Percentiles rank a stretch among this genome's conserved stretches.
These are phyloP conservation scores for Aspidiotus rigidus DNA, from an alignment of 2,888 invertebrate species.

Conservation along the genomic window DNA sequence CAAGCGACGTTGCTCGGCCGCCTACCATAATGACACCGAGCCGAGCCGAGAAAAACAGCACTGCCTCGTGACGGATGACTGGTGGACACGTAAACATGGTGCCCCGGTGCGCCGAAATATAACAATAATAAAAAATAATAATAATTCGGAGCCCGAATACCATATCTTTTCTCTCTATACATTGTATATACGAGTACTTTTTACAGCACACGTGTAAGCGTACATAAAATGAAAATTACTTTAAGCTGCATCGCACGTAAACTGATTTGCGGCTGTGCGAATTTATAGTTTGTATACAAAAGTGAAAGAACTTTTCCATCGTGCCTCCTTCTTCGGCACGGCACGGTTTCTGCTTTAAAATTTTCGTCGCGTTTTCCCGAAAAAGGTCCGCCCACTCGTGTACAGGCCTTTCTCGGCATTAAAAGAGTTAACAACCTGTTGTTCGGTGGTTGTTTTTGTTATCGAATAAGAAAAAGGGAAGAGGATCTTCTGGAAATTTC, in stretches of 20 bases:
- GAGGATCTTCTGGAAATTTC: too few species aligned
- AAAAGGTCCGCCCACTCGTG: neutral
- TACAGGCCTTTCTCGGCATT: neutral
- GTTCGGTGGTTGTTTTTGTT: neutral
- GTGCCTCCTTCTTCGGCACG: neutral
- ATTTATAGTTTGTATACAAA: neutral
- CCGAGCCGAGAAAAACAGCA: neutral
- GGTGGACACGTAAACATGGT: neutral
- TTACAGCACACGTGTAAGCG: neutral
- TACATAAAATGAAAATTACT: slow-evolving; percentile 2
- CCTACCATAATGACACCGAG: neutral
- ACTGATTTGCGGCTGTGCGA: neutral
- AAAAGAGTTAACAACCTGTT: neutral
- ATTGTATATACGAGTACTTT: neutral
- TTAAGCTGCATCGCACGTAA: slow-evolving; percentile 4
- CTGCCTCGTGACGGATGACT: neutral
- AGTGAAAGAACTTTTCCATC: neutral
- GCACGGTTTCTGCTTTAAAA: neutral
- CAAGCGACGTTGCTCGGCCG: neutral
- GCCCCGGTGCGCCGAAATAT: neutral
- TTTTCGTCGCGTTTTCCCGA: slow-evolving; percentile 1
- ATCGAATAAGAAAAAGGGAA: too few species aligned
- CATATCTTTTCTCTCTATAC: neutral
- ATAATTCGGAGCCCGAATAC: neutral
- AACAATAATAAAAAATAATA: neutral